These are phyloP conservation scores for Psittacula echo DNA, from an alignment of 2,797 vertebrate species.

Conservation along the genomic window DNA sequence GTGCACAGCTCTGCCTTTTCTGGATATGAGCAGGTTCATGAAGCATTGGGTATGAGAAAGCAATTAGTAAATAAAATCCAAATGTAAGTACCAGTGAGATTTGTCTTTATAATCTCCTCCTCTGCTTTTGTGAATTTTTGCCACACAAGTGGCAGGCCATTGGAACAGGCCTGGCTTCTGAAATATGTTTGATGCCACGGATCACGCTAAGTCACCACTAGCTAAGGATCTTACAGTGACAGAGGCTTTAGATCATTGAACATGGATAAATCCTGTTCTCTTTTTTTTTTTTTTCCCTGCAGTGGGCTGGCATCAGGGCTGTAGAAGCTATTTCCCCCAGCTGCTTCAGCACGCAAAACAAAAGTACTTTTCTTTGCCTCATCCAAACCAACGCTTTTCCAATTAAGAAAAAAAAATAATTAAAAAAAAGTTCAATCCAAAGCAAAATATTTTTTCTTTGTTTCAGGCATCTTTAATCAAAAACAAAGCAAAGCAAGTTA, in stretches of 20 bases:
- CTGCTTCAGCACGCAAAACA: not conserved
- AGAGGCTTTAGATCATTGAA: not conserved
- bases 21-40: not conserved
- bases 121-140: not conserved
- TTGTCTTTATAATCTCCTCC: not conserved
- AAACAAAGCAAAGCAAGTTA: not conserved
- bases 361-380: not conserved
- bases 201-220: not conserved
- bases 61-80: not conserved
- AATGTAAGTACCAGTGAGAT: not conserved
- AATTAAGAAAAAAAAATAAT: not conserved
- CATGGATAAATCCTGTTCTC: not conserved
- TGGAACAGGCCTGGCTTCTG: not conserved
- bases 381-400: not conserved
- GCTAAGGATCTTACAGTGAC: not conserved
- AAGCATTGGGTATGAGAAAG: not conserved
- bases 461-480: not conserved
- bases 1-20: not conserved
- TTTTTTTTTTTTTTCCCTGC: rapidly evolving
- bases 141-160: not conserved
- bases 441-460: not conserved
- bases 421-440: not conserved
- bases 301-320: not conserved
- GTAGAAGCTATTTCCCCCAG: not conserved
- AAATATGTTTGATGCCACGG: not conserved